These are phyloP conservation scores for Paratrypauchen microcephalus DNA, from an alignment of 2,797 vertebrate species.

Conservation along the genomic window DNA sequence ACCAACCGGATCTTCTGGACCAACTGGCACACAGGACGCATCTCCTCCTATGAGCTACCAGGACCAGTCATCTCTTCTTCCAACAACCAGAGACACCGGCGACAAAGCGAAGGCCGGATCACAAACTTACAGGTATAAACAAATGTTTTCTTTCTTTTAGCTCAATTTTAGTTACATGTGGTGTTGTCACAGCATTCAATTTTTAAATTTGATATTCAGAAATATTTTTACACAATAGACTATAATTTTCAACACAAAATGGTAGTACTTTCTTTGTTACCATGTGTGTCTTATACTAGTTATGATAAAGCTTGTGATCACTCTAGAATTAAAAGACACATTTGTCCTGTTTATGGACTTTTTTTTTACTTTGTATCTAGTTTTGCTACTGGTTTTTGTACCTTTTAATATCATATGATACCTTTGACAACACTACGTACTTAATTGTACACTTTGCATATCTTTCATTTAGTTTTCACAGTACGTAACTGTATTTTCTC, in stretches of 20 bases:
- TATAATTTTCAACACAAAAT: no score
- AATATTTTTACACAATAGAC: no score
- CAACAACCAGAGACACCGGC: constrained; percentile 83
- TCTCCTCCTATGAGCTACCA: constrained; percentile 90
- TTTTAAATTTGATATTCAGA: no score
- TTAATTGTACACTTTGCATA: neutral
- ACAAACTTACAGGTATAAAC: constrained; percentile 85
- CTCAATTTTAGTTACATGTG: neutral
- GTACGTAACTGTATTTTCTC: neutral
- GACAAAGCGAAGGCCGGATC: constrained; percentile 85
- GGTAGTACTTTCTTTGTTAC: no score
- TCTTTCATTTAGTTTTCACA: neutral
- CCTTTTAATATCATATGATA: no score
- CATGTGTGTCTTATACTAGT: no score
- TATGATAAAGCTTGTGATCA: no score
- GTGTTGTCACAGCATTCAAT: no score
- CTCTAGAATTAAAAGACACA: no score
- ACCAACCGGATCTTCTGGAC: constrained; percentile 97
- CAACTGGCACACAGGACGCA: constrained; percentile 95
- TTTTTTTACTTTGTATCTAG: no score
- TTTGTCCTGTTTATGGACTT: no score
- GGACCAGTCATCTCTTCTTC: constrained; percentile 62
- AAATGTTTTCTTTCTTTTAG: neutral
- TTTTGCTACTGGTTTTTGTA: no score
- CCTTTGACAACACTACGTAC: neutral